Base-by-base conservation (phyloP, 2,888 invertebrate species). In the Odontocerum albicorne region DNA sequence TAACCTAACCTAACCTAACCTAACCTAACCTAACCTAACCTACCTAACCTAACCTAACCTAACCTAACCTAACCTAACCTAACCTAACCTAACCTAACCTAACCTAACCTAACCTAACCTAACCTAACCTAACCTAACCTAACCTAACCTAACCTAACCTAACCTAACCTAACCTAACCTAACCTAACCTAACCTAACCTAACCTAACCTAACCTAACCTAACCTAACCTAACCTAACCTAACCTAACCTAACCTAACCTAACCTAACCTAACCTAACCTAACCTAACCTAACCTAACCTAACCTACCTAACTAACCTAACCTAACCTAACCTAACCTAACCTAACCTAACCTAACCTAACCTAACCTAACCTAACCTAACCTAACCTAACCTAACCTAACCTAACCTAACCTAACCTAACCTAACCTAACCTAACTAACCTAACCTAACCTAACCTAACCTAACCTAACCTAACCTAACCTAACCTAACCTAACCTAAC, bases 321-420 rank as follows among this genome's bases (percentile, higher is more conserved):
- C 47, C 47, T 47, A 47, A 47, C 47, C 47, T 47, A 47, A 47
- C 47, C 47, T 47, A 47, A 47, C 47, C 47, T 47, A 47, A 47
- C 47, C 42, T 42, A 40, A 40, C 40, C 43, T 43, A 43, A 43
- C 43, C 43, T 43, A 43, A 43, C 43, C 43, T 43, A 43, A 43
- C 43, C 43, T 43, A 43, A 43, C 43, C 43, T 43, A 43, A 43
- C 43, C 27, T 27, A 27, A 27, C 27, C 27, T 27, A 27, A 27
- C 27, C 27, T 27, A n/a, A n/a, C n/a, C n/a, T n/a, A n/a, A 27
- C 4, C 27, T n/a, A n/a, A n/a, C n/a, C n/a, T n/a, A n/a, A n/a
- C n/a, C n/a, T n/a, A n/a, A n/a, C n/a, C n/a, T n/a, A n/a, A n/a
- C n/a, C n/a, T n/a, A n/a, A n/a, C n/a, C n/a, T n/a, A n/a, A n/a